Evolutionary conservation across 1,140 invertebrate species (phyloP), one percentile per base, ranked within the genome.

Genomic region (Thalassaphorura encarpata): DNA sequence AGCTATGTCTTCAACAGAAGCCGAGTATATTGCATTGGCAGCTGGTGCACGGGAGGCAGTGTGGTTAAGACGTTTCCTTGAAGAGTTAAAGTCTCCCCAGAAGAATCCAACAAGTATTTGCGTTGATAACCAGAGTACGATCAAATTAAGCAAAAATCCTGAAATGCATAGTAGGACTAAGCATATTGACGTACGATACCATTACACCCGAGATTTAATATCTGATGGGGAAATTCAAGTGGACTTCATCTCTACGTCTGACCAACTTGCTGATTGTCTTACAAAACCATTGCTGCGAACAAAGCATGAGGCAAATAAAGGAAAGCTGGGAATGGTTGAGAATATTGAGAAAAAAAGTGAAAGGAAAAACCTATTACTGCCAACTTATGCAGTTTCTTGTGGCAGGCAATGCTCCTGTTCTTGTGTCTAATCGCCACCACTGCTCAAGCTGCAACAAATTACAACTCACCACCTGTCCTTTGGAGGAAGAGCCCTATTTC

Each of bases 1-100:
- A 19, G 67, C 70, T 3, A 59, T 71, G 1, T 70, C 68, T 5
- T 65, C 69, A 16, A 62, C 67, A 11, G 66, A 70, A 39, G 67
- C 70, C 33, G 64, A 71, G 43, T 68, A 69, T 26, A 47, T 62
- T 5, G 54, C 64, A 8, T 51, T 67, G 0, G 53, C 43, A 45
- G 50, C 50, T 26, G 56, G 57, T 39, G 41, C 52, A 18, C 54
- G 54, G 28, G 67, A 70, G 54, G 54, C 57, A n/a, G 27, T 63
- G 6, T 69, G 67, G 62, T 46, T 69, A 24, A 65, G 52, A 41
- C 53, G 63, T 18, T n/a, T 68, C 8, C 11, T 66, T 3, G 18
- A 27, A 13, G 61, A 65, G 21, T 40, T 66, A 24, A 43, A 36
- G 11, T 21, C 11, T 27, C 18, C 45, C 8, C 53, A 55, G 45